Base-by-base conservation (phyloP, 2,797 vertebrate genomes). In the Sandelia bainsii region DNA sequence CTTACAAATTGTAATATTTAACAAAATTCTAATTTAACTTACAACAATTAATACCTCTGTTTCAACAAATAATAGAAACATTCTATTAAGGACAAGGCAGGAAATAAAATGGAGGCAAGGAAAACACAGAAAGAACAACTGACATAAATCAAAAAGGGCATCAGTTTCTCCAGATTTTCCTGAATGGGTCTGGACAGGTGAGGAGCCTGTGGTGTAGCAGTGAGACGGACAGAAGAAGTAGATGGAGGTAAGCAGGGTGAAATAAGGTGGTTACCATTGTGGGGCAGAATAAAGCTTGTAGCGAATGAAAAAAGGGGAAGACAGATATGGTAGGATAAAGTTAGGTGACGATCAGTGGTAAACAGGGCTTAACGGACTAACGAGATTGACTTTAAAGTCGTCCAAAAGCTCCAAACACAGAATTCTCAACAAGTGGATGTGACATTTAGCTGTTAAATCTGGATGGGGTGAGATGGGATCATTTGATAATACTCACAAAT, bases 221-320 rank as follows among this genome's bases (percentile, higher is more conserved):
- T 84, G 46, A 93, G 89, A 92, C 89, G 70, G 94, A 94, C 88
- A 93, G 94, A 16, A 89, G 86, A 69, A 83, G 93, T 83, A 62
- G 93, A 61, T 91, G 89, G 56, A 76, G 73, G 94, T 93, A 86
- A 93, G 94, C 82, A 3, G 70, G 93, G 94, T 10, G 91, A 93
- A 78, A 89, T 19, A 65, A 83, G 79, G 62, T 81, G 84, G 68
- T 62, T 69, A 46, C 87, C 54, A 87, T 93, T 74, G 85, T 83
- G 77, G 77, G 87, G 90, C 90, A 92, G 87, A 91, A 72, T 58
- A 72, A 80, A 50, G 70, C 95, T 94, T 23, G 90, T 61, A 88
- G 91, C 85, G 72, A 86, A 87, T 87, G 54, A 72, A 95, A 92
- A 85, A 93, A 88, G 88, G 91, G 92, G 84, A 74, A 81, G 93